A percentile compares a stretch with the other conserved stretches of the same genome.
Evolutionary conservation across 2,888 invertebrate genomes (phyloP).

Genomic region (Empis livida): DNA sequence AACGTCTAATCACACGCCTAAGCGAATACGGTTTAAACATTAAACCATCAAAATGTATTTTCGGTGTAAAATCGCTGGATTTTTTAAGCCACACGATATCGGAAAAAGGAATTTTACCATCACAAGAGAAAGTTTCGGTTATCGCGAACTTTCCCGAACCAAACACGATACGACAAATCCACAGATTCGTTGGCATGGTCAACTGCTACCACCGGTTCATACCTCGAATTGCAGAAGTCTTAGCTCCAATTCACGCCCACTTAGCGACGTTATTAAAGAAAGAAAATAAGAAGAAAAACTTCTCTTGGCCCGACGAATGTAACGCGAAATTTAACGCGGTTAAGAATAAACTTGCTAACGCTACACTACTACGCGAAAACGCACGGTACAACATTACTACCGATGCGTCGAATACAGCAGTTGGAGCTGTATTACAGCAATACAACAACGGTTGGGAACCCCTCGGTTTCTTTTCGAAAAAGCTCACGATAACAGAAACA

Average conservation of each 20-base stretch:
- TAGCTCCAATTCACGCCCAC: background rate
- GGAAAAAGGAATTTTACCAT: too few relatives aligned
- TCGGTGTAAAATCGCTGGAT: too few relatives aligned
- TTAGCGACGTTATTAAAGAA: background rate
- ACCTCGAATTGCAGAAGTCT: background rate
- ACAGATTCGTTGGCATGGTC: background rate
- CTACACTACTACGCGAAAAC: background rate
- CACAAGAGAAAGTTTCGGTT: too few relatives aligned
- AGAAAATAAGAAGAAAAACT: background rate
- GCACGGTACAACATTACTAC: background rate
- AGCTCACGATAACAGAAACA: slow-evolving; percentile 19
- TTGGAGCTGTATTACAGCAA: slow-evolving; percentile 19
- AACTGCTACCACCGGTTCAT: background rate
- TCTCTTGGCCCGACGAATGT: background rate
- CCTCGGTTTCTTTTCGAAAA: slow-evolving; percentile 25
- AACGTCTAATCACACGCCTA: too few relatives aligned
- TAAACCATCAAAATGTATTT: too few relatives aligned
- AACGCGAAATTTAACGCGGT: background rate
- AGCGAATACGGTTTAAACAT: too few relatives aligned
- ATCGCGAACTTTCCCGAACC: too few relatives aligned
- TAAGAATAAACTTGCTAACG: background rate
- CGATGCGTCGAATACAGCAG: slow-evolving; percentile 5
- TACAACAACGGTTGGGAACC: slow-evolving; percentile 20
- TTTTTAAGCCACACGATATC: too few relatives aligned
- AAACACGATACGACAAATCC: background rate